These are phyloP conservation scores for Sarcophilus harrisii DNA, from an alignment of 2,797 vertebrate species.

Conservation along the genomic window DNA sequence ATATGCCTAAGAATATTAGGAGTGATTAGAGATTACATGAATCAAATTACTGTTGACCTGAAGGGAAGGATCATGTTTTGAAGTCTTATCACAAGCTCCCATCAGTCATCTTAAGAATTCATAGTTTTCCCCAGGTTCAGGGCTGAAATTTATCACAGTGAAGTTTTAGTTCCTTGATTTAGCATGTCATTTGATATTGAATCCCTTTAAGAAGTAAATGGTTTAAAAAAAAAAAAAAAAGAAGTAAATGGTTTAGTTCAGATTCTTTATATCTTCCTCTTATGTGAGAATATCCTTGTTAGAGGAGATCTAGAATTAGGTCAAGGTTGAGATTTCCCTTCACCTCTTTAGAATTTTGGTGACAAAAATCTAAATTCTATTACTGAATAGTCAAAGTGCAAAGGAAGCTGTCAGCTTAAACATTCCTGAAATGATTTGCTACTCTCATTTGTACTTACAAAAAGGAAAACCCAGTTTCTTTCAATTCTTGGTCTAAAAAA, in stretches of 20 bases:
- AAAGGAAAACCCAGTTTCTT: neutral
- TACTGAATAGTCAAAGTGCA: slow-evolving; percentile 21
- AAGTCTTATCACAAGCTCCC: neutral
- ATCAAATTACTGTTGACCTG: neutral
- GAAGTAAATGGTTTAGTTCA: neutral
- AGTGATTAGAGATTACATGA: neutral
- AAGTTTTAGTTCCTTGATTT: neutral
- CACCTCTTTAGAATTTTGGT: neutral
- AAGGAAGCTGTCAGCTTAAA: slow-evolving; percentile 3
- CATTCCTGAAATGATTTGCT: neutral
- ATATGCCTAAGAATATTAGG: neutral
- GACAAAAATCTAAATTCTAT: neutral
- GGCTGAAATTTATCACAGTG: neutral
- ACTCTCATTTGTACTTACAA: neutral
- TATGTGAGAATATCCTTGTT: neutral
- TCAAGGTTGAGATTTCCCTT: neutral
- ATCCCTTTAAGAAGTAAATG: neutral
- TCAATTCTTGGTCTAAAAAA: slow-evolving; percentile 12
- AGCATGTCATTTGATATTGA: neutral
- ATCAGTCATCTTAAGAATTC: neutral
- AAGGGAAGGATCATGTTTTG: neutral
- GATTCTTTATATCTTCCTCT: neutral
- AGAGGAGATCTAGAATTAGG: neutral
- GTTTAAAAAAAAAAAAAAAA: too few species aligned
- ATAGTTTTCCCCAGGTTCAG: neutral